A percentile compares a stretch with the other conserved stretches of the same genome.
phyloP scores from a whole-genome alignment of 2,888 invertebrate genomes.

The Lepidonotus clava region DNA sequence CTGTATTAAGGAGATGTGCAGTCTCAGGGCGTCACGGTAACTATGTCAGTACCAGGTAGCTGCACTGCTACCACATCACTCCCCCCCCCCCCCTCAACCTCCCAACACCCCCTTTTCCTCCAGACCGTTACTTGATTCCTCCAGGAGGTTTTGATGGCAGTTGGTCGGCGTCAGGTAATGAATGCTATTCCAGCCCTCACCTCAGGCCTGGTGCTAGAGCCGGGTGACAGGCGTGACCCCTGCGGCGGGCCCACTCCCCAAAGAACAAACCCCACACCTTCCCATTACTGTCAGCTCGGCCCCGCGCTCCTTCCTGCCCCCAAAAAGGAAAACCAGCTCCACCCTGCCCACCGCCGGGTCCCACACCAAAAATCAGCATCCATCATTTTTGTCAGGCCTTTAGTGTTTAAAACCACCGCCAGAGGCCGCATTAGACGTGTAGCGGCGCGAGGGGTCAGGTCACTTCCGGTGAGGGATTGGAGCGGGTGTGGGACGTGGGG shows the following conservation, averaged over 20 bases:
- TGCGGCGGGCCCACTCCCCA: background rate
- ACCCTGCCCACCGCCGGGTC: background rate
- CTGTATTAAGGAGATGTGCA: too few species aligned
- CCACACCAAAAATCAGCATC: background rate
- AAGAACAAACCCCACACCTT: background rate
- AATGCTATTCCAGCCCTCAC: too few species aligned
- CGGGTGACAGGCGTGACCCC: too few species aligned
- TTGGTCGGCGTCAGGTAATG: too few species aligned
- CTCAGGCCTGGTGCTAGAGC: background rate
- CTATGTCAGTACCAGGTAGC: too few species aligned
- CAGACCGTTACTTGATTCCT: too few species aligned
- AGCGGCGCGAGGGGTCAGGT: background rate
- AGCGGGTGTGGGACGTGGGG: background rate
- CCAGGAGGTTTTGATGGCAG: too few species aligned
- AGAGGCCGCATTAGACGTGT: background rate
- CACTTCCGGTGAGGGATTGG: background rate
- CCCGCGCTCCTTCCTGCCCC: background rate
- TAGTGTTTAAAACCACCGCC: slow-evolving; percentile 4
- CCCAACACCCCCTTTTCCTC: background rate
- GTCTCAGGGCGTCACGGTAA: too few species aligned
- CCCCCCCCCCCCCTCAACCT: background rate
- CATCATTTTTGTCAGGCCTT: background rate
- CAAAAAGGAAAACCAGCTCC: background rate
- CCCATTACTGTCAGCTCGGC: background rate
- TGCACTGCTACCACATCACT: too few species aligned